Conservation (phyloP, 2,113 vertebrate genomes). For the Mormyrus lacerda region DNA sequence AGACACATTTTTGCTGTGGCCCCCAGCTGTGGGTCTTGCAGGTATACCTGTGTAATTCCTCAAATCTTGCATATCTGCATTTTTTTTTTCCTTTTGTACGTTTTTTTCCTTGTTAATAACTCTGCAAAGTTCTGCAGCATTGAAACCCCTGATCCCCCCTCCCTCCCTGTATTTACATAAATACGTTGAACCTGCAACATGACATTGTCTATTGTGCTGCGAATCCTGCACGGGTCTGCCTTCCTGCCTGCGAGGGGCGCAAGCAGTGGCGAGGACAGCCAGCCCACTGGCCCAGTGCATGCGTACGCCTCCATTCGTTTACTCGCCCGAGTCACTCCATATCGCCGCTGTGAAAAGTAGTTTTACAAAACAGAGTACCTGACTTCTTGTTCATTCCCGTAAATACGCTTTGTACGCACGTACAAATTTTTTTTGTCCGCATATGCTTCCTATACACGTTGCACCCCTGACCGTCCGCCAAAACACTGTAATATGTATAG, state of each 20-base stretch:
- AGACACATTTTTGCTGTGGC: constrained; percentile 43
- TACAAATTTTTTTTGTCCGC: neutral
- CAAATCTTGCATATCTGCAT: constrained; percentile 97
- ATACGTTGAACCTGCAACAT: constrained; percentile 99
- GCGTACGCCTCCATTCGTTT: constrained; percentile 36
- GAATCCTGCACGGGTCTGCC: constrained; percentile 93
- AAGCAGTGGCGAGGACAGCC: constrained; percentile 85
- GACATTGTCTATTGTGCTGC: constrained; percentile 99
- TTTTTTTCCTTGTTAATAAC: constrained; percentile 69
- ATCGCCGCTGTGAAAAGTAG: constrained; percentile 84
- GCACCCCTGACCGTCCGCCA: constrained; percentile 26
- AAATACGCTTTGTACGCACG: constrained; percentile 11
- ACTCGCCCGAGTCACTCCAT: constrained; percentile 56
- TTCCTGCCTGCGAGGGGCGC: constrained; percentile 90
- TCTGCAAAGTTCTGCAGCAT: constrained; percentile 80
- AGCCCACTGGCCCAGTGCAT: constrained; percentile 71
- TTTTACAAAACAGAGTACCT: constrained; percentile 90
- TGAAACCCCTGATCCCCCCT: constrained; percentile 40
- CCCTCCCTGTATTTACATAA: constrained; percentile 92
- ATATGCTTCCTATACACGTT: neutral
- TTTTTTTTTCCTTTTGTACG: constrained; percentile 76
- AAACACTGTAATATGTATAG: constrained; percentile 75
- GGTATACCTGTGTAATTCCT: constrained; percentile 91
- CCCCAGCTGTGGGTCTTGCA: constrained; percentile 66
- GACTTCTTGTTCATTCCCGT: constrained; percentile 57